Base-by-base conservation (phyloP, 2,113 vertebrate species). In the Poecilia latipinna region DNA sequence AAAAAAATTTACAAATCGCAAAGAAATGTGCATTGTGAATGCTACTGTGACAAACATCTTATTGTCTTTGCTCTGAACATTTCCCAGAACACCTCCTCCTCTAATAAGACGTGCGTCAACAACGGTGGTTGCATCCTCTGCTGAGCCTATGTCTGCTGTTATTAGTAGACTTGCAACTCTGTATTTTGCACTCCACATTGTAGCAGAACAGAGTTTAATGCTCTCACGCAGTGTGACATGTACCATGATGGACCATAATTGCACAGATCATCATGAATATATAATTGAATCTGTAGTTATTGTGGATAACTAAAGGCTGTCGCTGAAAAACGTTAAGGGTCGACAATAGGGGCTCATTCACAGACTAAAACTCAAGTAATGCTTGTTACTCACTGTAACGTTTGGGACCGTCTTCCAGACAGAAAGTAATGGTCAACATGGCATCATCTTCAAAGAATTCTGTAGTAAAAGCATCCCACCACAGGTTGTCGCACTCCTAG, bases 371-470 rank as follows among this genome's bases (percentile, higher is more conserved):
- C 28, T 12, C 26, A 12, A 61, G 32, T 28, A 60, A 17, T n/a
- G 29, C 77, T 31, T 39, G 31, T 26, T 66, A 94, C 98, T 97
- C 91, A 99, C 98, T 99, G 65, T 99, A 99, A 92, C 97, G 96
- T 94, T 99, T 99, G 94, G 98, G 98, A 93, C 98, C 98, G 89
- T 99, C 98, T 90, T 99, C 98, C 95, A 99, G 93, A 93, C 98
- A 99, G 93, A 99, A 99, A 64, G 98, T 98, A 87, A 99, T 97
- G 90, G 97, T 99, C 93, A 99, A 85, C 95, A 98, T 98, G 91
- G 98, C 98, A 0, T 99, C 98, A 68, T 99, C 98, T 89, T 99
- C 98, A 67, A 99, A 99, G 92, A 99, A 99, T 89, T 99, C 98
- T 1, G 97, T 99, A 85, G 97, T 98, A 89, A 99, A 99, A 42